Conservation (phyloP, 1,140 invertebrate genomes). For the fruit fly (Drosophila melanogaster) region Release_6_plus_ISO1_MT NT_033779.5:11470501-11471000, state of each 20-base stretch:
- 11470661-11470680: constrained; percentile 19
- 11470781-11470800: constrained; percentile 10
- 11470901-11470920: neutral
- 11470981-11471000: constrained; percentile 24
- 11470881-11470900: no score
- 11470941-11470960: neutral
- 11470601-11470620: constrained; percentile 40
- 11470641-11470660: constrained; percentile 20
- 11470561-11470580: constrained; percentile 81
- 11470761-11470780: constrained; percentile 18
- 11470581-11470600: constrained; percentile 79
- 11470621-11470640: constrained; percentile 7
- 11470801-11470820: neutral
- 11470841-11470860: neutral
- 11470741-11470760: neutral
- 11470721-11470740: constrained; percentile 38
- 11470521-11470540: constrained; percentile 75
- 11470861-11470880: no score
- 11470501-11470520: constrained; percentile 51
- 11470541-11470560: constrained; percentile 81
- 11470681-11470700: constrained; percentile 47
- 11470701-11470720: constrained; percentile 47
- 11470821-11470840: neutral
- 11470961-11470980: neutral
- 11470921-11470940: neutral